Evolutionary conservation across 2,797 vertebrate species (phyloP).

Genomic region (Chrysocyon brachyurus): DNA sequence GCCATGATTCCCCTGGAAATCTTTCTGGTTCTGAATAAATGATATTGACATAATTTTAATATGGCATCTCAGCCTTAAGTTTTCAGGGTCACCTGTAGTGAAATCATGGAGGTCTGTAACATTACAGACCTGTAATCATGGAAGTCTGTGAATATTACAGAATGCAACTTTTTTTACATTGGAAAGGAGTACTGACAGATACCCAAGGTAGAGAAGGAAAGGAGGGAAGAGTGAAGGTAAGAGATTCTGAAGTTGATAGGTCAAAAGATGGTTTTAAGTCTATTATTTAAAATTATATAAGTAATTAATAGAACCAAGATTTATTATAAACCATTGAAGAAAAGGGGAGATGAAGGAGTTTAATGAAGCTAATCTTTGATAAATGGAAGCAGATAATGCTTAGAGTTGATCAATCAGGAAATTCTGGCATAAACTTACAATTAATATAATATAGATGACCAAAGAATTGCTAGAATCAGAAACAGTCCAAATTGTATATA

Average conservation of each 20-base stretch:
- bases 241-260: neutral
- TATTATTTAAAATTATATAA: neutral
- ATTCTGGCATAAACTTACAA: neutral
- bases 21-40: neutral
- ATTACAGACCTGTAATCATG: neutral
- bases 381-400: neutral
- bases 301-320: neutral
- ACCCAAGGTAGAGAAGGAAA: neutral
- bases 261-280: neutral
- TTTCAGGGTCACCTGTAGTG: neutral
- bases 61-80: neutral
- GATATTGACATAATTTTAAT: neutral
- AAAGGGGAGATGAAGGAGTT: neutral
- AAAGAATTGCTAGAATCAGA: neutral
- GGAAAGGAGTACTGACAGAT: neutral
- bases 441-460: neutral
- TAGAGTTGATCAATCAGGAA: neutral
- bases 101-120: neutral
- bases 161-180: neutral
- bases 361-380: conserved; percentile 5
- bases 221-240: neutral
- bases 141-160: neutral
- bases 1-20: neutral
- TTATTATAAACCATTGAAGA: conserved; percentile 1
- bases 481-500: neutral